A percentile compares a stretch with the other conserved stretches of the same genome.
phyloP scores from a whole-genome alignment of 2,113 vertebrate genomes.

The Mugil cephalus region DNA sequence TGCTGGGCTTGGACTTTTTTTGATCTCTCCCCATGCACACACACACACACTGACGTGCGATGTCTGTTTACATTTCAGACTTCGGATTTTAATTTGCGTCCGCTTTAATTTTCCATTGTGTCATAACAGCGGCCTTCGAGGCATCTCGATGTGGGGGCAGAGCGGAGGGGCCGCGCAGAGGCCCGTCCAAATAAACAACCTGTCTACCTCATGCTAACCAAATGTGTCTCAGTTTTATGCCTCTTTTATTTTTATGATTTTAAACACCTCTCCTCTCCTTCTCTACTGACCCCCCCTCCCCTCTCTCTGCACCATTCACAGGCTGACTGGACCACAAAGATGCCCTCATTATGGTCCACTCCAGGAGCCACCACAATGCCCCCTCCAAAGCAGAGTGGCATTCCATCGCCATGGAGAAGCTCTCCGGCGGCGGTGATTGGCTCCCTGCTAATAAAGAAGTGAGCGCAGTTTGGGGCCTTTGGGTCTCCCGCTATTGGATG shows the following conservation, averaged over 20 bases:
- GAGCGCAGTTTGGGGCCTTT: conserved; percentile 65
- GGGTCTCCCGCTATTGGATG: conserved; percentile 49
- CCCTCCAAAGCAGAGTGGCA: conserved; percentile 69
- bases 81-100: conserved; percentile 60
- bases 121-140: conserved; percentile 47
- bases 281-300: conserved; percentile 53
- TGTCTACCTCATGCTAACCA: conserved; percentile 34
- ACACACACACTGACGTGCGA: conserved; percentile 56
- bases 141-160: conserved; percentile 25
- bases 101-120: conserved; percentile 66
- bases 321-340: conserved; percentile 52
- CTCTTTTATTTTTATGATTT: conserved; percentile 55
- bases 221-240: conserved; percentile 35
- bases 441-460: conserved; percentile 67
- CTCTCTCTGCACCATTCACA: conserved; percentile 61
- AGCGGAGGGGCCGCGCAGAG: not conserved
- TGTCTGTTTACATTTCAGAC: conserved; percentile 68
- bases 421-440: conserved; percentile 68
- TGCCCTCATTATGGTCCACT: conserved; percentile 74
- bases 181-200: conserved; percentile 54
- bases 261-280: conserved; percentile 31
- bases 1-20: conserved; percentile 48
- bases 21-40: conserved; percentile 41
- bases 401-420: conserved; percentile 82
- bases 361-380: conserved; percentile 70